Base-by-base conservation (phyloP, 2,797 vertebrate species). In the Etheostoma nigrum region DNA sequence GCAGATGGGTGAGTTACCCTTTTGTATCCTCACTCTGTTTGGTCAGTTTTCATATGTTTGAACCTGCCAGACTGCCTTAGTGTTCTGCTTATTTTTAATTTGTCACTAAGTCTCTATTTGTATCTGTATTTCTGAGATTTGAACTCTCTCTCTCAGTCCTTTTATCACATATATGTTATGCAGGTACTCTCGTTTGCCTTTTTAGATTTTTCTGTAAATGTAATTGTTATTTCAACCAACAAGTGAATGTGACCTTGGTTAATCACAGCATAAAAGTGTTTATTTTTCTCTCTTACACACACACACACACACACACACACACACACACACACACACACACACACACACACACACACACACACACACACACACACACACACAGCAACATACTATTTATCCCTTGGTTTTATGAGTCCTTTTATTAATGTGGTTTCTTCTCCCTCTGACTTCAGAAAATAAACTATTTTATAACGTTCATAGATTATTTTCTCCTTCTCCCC, bases 1-100 rank as follows among this genome's bases (percentile, higher is more conserved):
- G 77, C 98, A 99, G 85, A 99, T 99, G 98, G 98, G 98, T 99
- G 81, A 97, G 97, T 52, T 49, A 2, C 0, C 2, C 5, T 1
- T 7, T 7, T 7, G 5, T 14, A 3, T 36, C n/a, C 16, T 58
- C 8, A 21, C 1, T 4, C 1, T 12, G 16, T 16, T 48, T 21
- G 13, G 1, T n/a, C 5, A 23, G 4, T 54, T 58, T 25, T 15
- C 5, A 16, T 51, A 14, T 62, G 36, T 0, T 72, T 49, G 9
- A 9, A n/a, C n/a, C 1, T 8, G 6, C 0, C 18, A 40, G 11
- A 51, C 1, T 51, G 4, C 10, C 10, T 23, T 25, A 4, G 33
- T 12, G 23, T 59, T 16, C 9, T 25, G 2, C 9, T 12, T 18
- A 40, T 7, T 63, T 27, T 55, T 30, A 58, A 4, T 30, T 12